A percentile compares a stretch with the other conserved stretches of the same genome.
Evolutionary conservation across 2,113 vertebrate species (phyloP).

Genomic region (Solenodon paradoxus): DNA sequence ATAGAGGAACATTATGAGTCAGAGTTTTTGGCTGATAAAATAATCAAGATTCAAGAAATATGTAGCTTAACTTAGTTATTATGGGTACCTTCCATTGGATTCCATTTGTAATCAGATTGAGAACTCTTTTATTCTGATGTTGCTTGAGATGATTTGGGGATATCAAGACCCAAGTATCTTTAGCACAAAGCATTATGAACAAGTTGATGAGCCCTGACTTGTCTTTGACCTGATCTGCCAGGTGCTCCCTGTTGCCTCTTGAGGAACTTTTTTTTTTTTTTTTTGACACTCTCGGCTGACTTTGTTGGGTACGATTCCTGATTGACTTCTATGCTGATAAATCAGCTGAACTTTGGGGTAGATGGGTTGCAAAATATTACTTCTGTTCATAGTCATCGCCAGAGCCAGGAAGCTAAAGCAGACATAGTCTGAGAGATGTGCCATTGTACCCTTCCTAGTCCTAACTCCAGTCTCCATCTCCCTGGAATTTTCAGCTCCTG

Average conservation of each 20-base stretch:
- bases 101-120: neutral
- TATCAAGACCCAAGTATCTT: neutral
- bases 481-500: neutral
- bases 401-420: neutral
- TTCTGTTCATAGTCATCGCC: neutral
- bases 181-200: neutral
- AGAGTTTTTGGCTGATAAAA: neutral
- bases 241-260: neutral
- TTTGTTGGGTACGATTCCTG: neutral
- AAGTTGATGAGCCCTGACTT: neutral
- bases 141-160: neutral
- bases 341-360: neutral
- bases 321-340: neutral
- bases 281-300: neutral
- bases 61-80: neutral
- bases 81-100: neutral
- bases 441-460: neutral
- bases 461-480: accelerated
- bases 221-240: neutral
- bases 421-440: neutral
- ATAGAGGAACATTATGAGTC: neutral
- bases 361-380: neutral
- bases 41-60: neutral
- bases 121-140: neutral
- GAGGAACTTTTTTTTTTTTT: neutral